Evolutionary conservation across 2,888 invertebrate species (phyloP).

Genomic region (Hanleya hanleyi): DNA sequence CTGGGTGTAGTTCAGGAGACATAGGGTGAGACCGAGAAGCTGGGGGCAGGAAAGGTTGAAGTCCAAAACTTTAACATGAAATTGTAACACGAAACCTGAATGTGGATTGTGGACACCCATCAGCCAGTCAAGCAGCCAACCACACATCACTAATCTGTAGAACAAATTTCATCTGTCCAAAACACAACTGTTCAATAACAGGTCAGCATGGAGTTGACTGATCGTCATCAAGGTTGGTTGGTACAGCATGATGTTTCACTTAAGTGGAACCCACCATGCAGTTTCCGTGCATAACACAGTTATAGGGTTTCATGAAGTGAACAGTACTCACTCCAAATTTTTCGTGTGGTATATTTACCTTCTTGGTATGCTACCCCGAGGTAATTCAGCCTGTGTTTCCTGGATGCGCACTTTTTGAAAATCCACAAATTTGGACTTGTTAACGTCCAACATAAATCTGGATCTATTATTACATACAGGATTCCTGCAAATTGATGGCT

Average conservation of each 20-base stretch:
- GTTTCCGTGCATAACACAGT: too few relatives aligned
- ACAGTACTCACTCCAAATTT: neutral
- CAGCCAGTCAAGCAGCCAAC: too few relatives aligned
- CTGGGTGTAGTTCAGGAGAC: too few relatives aligned
- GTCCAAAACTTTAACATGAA: too few relatives aligned
- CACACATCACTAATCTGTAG: too few relatives aligned
- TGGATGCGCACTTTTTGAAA: conserved; percentile 99
- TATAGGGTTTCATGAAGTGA: neutral
- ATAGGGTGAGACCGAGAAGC: too few relatives aligned
- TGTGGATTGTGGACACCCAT: too few relatives aligned
- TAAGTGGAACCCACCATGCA: neutral
- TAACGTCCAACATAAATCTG: conserved; percentile 91
- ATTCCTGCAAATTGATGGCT: conserved; percentile 97
- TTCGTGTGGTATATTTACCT: conserved; percentile 77
- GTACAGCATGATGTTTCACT: neutral
- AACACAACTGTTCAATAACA: too few relatives aligned
- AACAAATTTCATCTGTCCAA: too few relatives aligned
- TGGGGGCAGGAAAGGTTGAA: too few relatives aligned
- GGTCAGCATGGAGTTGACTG: too few relatives aligned
- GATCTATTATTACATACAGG: conserved; percentile 95
- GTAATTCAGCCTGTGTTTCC: conserved; percentile 97
- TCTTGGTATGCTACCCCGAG: conserved; percentile 96
- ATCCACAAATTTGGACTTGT: conserved; percentile 96
- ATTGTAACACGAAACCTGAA: too few relatives aligned
- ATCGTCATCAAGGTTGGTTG: neutral